phyloP scores from a whole-genome alignment of 2,797 vertebrate species.

The Philypnodon macrostomus region DNA sequence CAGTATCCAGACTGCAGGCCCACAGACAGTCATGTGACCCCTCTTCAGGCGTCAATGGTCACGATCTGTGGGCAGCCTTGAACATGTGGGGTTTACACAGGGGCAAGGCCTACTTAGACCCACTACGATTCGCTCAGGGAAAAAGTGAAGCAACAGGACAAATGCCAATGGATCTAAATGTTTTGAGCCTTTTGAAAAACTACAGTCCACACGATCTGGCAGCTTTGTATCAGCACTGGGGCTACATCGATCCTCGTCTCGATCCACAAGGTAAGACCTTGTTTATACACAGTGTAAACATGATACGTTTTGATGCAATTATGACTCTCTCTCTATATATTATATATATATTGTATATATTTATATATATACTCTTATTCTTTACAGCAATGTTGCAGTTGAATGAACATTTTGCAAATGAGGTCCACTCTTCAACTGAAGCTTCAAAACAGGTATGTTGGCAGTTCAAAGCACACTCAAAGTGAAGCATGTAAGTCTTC shows the following conservation, averaged over 20 bases:
- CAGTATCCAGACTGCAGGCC: constrained; percentile 48
- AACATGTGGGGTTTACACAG: constrained; percentile 59
- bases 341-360: no score
- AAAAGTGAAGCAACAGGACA: constrained; percentile 80
- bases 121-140: constrained; percentile 64
- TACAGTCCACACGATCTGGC: constrained; percentile 92
- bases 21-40: constrained; percentile 61
- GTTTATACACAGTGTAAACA: background rate
- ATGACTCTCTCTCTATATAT: constrained; percentile 3
- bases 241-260: constrained; percentile 81
- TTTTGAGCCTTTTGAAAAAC: constrained; percentile 90
- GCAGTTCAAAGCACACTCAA: no score
- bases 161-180: constrained; percentile 83
- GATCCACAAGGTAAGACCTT: constrained; percentile 86
- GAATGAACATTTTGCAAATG: constrained; percentile 87
- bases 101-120: constrained; percentile 62
- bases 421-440: constrained; percentile 85
- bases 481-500: no score
- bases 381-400: constrained; percentile 89
- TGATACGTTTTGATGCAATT: no score
- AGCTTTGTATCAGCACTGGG: constrained; percentile 92
- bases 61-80: constrained; percentile 69
- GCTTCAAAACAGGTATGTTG: constrained; percentile 89
- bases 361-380: constrained; percentile 51
- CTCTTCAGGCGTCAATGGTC: constrained; percentile 45